Base-by-base conservation (phyloP, 2,113 vertebrate genomes). In the Brachionichthys hirsutus region DNA sequence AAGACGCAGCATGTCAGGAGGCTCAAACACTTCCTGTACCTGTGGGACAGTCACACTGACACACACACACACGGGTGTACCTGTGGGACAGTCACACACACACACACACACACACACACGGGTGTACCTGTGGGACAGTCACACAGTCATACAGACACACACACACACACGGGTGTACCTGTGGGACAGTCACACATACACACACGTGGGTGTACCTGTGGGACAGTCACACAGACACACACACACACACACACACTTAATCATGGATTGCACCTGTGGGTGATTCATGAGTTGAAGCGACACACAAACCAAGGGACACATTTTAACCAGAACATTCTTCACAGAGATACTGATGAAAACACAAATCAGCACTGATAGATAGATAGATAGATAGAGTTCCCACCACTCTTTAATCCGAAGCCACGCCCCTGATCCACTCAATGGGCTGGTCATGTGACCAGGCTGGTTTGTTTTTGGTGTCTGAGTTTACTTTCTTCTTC, bases 1-100 rank as follows among this genome's bases (percentile, higher is more conserved):
- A 89, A 89, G 88, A 81, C 80, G 67, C 64, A 62, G 78, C 62
- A 85, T 87, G 83, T 89, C 86, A 88, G 81, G 74, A 87, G 86
- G 84, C 85, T 86, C 80, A 78, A 80, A 87, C 84, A 74, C 68
- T 78, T 42, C 18, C 72, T 42, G 80, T 62, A 89, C 88, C 88
- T 83, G 78, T 82, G 87, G 83, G 87, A 88, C 82, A 78, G 80
- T 73, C 78, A 67, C 80, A 80, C 60, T 71, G 24, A 71, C 20
- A 65, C 62, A 62, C 70, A 54, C 42, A 48, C 58, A 76, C 71
- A 73, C 61, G 34, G 19, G 38, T 5, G 60, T 62, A 88, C 86
- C 81, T 80, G 70, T 80, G 80, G 83, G 85, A 87, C 75, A 3
- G 48, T 58, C 58, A 15, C 20, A 18, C 30, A 34, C 52, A 50